phyloP scores from a whole-genome alignment of 1,140 invertebrate species.

The Conopomorpha cramerella region DNA sequence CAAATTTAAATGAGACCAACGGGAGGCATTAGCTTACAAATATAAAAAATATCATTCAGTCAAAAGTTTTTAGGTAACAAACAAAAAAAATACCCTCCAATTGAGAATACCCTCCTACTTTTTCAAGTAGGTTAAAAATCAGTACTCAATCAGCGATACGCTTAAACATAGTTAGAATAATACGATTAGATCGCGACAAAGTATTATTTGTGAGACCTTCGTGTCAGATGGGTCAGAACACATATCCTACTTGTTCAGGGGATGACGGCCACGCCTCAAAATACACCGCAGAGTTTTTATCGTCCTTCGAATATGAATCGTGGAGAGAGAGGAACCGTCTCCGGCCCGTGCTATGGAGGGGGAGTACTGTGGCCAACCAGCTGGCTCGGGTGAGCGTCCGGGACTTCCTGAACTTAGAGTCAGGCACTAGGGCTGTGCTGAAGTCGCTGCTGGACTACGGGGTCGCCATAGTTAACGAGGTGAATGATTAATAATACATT shows the following conservation, averaged over 20 bases:
- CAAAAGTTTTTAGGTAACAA: too few species aligned
- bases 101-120: too few species aligned
- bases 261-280: constrained; percentile 44
- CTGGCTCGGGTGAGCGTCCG: constrained; percentile 25
- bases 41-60: too few species aligned
- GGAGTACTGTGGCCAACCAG: constrained; percentile 19
- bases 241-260: constrained; percentile 35
- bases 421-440: constrained; percentile 32
- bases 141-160: too few species aligned
- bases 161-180: too few species aligned
- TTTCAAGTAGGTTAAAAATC: too few species aligned
- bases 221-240: neutral
- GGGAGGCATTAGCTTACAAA: too few species aligned
- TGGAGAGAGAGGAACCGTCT: constrained; percentile 23
- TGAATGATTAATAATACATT: constrained; percentile 27
- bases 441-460: constrained; percentile 52
- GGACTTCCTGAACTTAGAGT: constrained; percentile 29
- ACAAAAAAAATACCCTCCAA: too few species aligned
- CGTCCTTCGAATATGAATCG: constrained; percentile 26
- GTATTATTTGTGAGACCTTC: neutral
- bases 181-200: too few species aligned
- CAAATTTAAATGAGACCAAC: too few species aligned
- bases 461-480: constrained; percentile 39
- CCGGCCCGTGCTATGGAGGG: constrained; percentile 30
- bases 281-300: constrained; percentile 39